Base-by-base conservation (phyloP, 2,797 vertebrate species). In the Yasuhikotakia modesta region DNA sequence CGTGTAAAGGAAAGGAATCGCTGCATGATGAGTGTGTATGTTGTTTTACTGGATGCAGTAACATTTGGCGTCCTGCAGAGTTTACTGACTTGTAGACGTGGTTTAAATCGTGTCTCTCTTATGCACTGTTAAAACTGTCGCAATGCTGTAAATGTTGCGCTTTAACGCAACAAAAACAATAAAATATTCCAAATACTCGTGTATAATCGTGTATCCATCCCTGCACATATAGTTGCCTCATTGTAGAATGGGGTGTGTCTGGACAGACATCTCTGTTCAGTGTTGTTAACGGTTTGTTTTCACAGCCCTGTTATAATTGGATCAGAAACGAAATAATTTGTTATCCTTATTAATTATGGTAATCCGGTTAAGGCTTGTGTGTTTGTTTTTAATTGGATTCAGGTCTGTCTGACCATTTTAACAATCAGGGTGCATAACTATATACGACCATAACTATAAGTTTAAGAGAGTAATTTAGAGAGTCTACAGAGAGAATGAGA, bases 1-100 rank as follows among this genome's bases (percentile, higher is more conserved):
- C 27, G 70, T 30, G 50, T 19, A 14, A 10, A 52, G 11, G 64
- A 73, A 73, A 63, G 55, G 70, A 57, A 79, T 76, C 78, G 64
- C 68, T 48, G 27, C 63, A 74, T 68, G 68, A 81, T 79, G 78
- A 16, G 16, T 46, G 53, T 75, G 76, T 70, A 80, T 73, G 78
- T 76, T 79, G 78, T 85, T 72, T 80, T 70, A 77, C 30, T 68
- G 48, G 45, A 73, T 78, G 79, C n/a, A 3, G 75, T 86, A 82
- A 85, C 82, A 82, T 83, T 81, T 61, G 68, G 76, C 82, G 81
- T 79, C 68, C 84, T 70, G 85, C 72, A 73, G 86, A 85, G 85
- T 70, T 83, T 70, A 83, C 85, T 75, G 84, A 81, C 86, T 86
- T 61, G 68, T 81, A 83, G 78, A 85, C 84, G 55, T 60, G 65